Evolutionary conservation across 1,140 invertebrate genomes (phyloP).

Genomic region (Babylonia areolata): DNA sequence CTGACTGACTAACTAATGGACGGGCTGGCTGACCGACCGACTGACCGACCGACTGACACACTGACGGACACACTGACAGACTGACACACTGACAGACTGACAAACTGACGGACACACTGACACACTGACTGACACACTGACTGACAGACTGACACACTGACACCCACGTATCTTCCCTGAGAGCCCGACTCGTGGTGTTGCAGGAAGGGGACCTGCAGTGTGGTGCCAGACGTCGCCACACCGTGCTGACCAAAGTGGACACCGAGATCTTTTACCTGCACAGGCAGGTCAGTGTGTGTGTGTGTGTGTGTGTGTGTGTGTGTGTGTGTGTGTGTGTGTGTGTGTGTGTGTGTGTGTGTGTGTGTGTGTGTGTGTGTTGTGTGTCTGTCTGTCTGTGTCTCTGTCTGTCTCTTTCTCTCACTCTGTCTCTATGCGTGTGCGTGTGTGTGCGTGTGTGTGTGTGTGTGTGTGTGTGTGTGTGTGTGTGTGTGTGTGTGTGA

Average conservation of each 20-base stretch:
- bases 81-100: too few species aligned
- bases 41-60: too few species aligned
- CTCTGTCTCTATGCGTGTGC: conserved; percentile 1
- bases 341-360: not conserved
- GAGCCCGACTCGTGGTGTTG: too few species aligned
- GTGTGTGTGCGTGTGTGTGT: not conserved
- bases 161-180: too few species aligned
- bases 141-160: too few species aligned
- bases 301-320: conserved; percentile 11
- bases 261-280: conserved; percentile 66
- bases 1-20: too few species aligned
- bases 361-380: not conserved
- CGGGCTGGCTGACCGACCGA: too few species aligned
- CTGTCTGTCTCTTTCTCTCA: not conserved
- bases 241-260: conserved; percentile 59
- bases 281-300: conserved; percentile 56
- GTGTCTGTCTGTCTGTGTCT: not conserved
- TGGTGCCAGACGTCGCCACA: conserved; percentile 56
- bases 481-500: conserved; percentile 11
- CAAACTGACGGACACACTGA: too few species aligned
- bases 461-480: conserved; percentile 11
- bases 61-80: too few species aligned
- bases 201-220: conserved; percentile 67
- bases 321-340: conserved; percentile 2
- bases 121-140: too few species aligned